Conservation (phyloP, 2,113 vertebrate species). For the Hypocryptadius cinnamomeus region DNA sequence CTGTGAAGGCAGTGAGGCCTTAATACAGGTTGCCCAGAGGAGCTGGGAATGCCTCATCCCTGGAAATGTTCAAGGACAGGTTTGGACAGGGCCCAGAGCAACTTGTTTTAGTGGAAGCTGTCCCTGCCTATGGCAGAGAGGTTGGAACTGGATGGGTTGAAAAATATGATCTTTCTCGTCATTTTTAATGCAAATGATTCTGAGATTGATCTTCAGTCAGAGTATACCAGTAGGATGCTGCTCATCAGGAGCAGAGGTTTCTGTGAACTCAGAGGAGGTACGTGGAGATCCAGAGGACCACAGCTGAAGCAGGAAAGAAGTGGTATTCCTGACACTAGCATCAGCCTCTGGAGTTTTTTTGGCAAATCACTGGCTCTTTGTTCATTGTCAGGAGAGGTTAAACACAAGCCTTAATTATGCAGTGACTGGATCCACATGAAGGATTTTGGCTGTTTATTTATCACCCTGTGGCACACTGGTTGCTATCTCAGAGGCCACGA, state of each 20-base stretch:
- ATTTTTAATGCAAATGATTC: background rate
- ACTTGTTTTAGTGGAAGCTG: background rate
- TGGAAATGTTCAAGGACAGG: background rate
- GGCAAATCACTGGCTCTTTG: background rate
- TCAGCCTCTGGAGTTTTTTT: background rate
- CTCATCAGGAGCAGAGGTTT: background rate
- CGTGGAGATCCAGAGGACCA: background rate
- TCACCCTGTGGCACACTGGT: background rate
- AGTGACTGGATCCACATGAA: background rate
- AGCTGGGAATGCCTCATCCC: background rate
- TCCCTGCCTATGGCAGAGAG: background rate
- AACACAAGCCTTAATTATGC: background rate
- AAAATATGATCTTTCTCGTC: background rate
- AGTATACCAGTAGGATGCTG: background rate
- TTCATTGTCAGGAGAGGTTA: background rate
- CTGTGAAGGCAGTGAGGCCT: background rate
- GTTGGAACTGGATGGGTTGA: background rate
- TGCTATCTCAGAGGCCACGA: accelerated
- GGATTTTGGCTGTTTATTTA: background rate
- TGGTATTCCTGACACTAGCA: background rate
- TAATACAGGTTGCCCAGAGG: background rate
- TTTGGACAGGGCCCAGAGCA: background rate
- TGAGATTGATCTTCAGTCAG: background rate
- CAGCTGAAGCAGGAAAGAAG: background rate
- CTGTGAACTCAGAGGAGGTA: background rate